Evolutionary conservation across 1,140 invertebrate genomes (phyloP), one percentile per base, ranked within the genome.

Genomic region (Diuraphis noxia): DNA sequence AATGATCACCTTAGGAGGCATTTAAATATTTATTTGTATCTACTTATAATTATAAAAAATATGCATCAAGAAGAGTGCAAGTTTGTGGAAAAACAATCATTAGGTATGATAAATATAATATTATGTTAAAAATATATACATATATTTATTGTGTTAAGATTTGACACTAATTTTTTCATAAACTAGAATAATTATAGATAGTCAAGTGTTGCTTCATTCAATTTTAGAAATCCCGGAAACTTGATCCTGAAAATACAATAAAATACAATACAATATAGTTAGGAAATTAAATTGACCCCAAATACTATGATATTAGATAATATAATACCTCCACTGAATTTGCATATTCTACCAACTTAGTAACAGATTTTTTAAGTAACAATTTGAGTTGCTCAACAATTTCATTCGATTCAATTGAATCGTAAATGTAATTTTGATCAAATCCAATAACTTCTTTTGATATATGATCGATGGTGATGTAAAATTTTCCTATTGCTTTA

Each of bases 161-260:
- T 72, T 4, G 23, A 79, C 77, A 79, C 34, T 72, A 72, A 38
- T 79, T 34, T 79, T 38, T 8, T 36, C 77, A 38, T 79, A 21
- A 79, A 38, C 36, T 21, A 79, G 6, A 79, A 79, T 34, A 79
- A 79, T 38, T 38, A 40, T n/a, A n/a, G n/a, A 81, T 25, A 81
- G 19, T 30, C 8, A 25, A 0, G 9, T 40, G 30, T 38, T 49
- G 34, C n/a, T 85, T 85, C 43, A 46, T 17, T 43, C 25, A 30
- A 19, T 84, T 46, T 85, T 85, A 23, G 13, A 85, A 21, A 36
- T 46, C 34, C 43, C 84, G 7, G 41, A 34, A 85, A 85, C 43
- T 85, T 85, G 84, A 85, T 85, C 84, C 84, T 85, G n/a, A 85
- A 85, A 85, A 46, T 21, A 36, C 34, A 85, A 46, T 34, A 43